phyloP scores from a whole-genome alignment of 2,888 invertebrate species.

The Papilio protenor region DNA sequence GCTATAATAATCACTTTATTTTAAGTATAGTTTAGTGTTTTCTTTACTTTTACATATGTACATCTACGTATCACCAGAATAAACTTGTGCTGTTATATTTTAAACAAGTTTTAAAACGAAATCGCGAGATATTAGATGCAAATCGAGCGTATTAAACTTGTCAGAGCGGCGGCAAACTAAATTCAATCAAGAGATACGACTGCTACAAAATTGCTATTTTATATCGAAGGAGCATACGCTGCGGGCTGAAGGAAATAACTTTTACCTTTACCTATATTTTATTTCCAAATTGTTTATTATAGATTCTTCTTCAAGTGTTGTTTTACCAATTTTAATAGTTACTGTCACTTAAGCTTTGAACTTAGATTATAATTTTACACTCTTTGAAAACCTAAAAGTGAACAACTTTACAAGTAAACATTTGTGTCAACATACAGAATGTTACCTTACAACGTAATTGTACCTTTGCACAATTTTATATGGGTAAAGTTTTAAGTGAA shows the following conservation, averaged over 20 bases:
- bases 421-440: not conserved
- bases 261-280: not conserved
- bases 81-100: not conserved
- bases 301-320: not conserved
- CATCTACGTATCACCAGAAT: no score
- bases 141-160: not conserved
- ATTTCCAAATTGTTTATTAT: constrained; percentile 3
- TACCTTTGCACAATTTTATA: not conserved
- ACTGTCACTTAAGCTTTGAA: no score
- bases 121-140: not conserved
- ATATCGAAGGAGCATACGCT: constrained; percentile 10
- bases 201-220: not conserved
- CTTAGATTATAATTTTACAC: no score
- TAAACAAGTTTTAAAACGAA: not conserved
- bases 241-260: not conserved
- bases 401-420: not conserved
- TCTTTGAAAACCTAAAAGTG: not conserved
- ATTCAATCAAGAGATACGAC: constrained; percentile 10
- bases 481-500: constrained; percentile 15
- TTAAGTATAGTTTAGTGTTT: no score
- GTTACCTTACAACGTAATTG: not conserved
- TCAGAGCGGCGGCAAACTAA: constrained; percentile 3
- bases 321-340: no score
- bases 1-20: no score
- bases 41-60: no score